Evolutionary conservation across 2,888 invertebrate species (phyloP), one percentile per base, ranked within the genome.

Genomic region (Melolontha melolontha): DNA sequence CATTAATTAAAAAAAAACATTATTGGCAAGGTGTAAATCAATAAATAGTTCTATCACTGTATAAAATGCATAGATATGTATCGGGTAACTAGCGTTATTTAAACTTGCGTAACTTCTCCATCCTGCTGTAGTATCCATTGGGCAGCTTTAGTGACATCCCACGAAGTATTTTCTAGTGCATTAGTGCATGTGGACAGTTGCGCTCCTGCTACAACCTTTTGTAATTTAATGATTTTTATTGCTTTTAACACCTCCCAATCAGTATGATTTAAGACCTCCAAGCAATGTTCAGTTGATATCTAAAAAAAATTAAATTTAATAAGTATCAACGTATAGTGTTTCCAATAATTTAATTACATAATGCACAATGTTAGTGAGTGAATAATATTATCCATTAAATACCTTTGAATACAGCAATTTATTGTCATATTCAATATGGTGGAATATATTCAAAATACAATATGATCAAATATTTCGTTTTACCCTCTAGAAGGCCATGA

Each of bases 241-340:
- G 96, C 96, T 59, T 90, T 90, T 78, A 95, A 91, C 0, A 96
- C 92, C 79, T 96, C 92, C 96, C 97, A 96, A 71, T 92, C 89
- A 64, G 93, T 92, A 70, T 92, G 89, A 78, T 96, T 93, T 47
- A 97, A 82, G 0, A 94, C 93, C 71, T 89, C 87, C 4, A 96
- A 84, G 76, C 96, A 96, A 70, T 92, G 90, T 72, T 92, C 91
- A 0, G 91, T 88, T 0, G 89, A 86, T 54, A 88, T 88, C 91
- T 91, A 78, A 1, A 75, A 75, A 73, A 71, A 74, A 72, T 8
- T 40, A 11, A n/a, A 55, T 16, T 14, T 12, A 42, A 66, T 59
- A 4, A 4, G 22, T 4, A 22, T 22, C 4, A 22, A 22, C 4
- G 22, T 22, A 4, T 22, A 22, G 1, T 22, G 4, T 22, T 22